Conservation (phyloP, 2,888 invertebrate genomes). For the Acanthacorydalis orientalis region DNA sequence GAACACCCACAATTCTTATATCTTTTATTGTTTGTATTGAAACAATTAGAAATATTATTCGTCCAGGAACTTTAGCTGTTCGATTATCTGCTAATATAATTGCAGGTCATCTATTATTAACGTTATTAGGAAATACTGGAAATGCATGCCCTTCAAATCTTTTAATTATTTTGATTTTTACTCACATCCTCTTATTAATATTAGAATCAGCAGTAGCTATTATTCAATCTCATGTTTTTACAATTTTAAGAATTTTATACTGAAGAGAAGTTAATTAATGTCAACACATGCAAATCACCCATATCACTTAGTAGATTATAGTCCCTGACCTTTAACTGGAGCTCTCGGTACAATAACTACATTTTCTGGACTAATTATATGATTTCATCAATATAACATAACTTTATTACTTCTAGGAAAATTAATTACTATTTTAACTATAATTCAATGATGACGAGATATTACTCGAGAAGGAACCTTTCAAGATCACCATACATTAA, state of each 20-base stretch:
- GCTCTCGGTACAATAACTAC: constrained; percentile 38
- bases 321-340: constrained; percentile 45
- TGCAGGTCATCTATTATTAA: too few relatives aligned
- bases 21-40: too few relatives aligned
- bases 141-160: too few relatives aligned
- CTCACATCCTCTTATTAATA: too few relatives aligned
- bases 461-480: constrained; percentile 46
- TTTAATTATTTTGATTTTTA: too few relatives aligned
- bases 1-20: too few relatives aligned
- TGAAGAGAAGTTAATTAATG: constrained; percentile 49
- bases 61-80: too few relatives aligned
- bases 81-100: too few relatives aligned
- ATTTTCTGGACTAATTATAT: constrained; percentile 39
- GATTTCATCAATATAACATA: constrained; percentile 38
- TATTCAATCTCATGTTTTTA: too few relatives aligned
- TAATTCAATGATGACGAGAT: constrained; percentile 56
- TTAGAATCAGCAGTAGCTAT: too few relatives aligned
- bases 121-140: too few relatives aligned
- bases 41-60: too few relatives aligned
- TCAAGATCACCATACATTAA: constrained; percentile 44
- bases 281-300: constrained; percentile 39
- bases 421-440: constrained; percentile 29
- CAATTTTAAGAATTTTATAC: constrained; percentile 45
- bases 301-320: constrained; percentile 46
- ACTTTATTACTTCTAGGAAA: constrained; percentile 34